Conservation (phyloP, 2,797 vertebrate genomes). For the Sarcoramphus papa region DNA sequence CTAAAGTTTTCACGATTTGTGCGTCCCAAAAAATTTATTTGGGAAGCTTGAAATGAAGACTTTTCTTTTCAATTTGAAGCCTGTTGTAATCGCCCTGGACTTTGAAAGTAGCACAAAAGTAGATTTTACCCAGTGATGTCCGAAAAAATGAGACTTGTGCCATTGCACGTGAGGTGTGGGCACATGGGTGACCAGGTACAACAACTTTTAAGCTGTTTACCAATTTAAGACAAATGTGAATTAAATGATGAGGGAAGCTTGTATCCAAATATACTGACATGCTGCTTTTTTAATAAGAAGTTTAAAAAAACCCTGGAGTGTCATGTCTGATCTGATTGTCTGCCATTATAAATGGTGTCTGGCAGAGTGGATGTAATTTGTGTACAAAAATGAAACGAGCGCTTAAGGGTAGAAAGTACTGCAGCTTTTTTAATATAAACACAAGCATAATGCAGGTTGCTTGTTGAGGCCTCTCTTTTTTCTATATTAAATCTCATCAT, state of each 20-base stretch:
- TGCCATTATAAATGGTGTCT: constrained; percentile 52
- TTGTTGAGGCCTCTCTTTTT: neutral
- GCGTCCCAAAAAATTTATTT: neutral
- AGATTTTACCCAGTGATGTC: neutral
- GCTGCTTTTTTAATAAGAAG: constrained; percentile 48
- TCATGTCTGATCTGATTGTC: constrained; percentile 53
- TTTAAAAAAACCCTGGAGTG: constrained; percentile 32
- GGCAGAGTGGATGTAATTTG: constrained; percentile 52
- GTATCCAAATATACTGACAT: neutral
- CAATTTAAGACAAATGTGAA: neutral
- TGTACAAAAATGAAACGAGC: constrained; percentile 13
- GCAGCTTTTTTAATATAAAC: constrained; percentile 4
- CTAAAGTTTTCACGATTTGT: neutral
- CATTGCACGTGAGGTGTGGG: neutral
- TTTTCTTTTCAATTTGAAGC: neutral
- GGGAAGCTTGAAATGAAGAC: neutral
- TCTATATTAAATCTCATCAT: neutral
- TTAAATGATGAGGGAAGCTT: neutral
- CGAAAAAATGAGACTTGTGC: neutral
- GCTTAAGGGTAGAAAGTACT: neutral
- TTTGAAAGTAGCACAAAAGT: neutral
- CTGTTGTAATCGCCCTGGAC: neutral
- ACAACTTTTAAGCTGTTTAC: neutral
- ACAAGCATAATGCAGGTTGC: neutral
- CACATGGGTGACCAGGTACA: fast-evolving